Evolutionary conservation across 2,888 invertebrate species (phyloP), one percentile per base, ranked within the genome.

Genomic region (Ectropis crepuscularia): DNA sequence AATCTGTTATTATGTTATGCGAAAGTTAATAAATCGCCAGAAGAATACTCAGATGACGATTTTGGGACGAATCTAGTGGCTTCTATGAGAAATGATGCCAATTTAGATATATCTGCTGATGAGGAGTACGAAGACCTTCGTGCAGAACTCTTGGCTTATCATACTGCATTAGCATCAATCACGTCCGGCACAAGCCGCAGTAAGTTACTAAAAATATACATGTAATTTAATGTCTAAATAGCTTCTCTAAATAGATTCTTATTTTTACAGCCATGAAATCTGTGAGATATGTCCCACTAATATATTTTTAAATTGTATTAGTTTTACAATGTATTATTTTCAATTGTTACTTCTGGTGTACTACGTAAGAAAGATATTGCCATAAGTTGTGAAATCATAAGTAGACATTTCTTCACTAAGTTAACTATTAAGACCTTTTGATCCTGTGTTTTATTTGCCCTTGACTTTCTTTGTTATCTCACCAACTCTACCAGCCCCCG

Each of bases 101-200:
- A 89, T 71, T 74, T 88, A 65, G 91, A 90, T 72, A 79, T 89
- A 38, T 75, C 92, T n/a, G 74, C 66, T 16, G 92, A 92, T 51
- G 88, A 87, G 51, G 91, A 92, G 65, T 92, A 91, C 65, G 92
- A 92, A 61, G 91, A 92, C 69, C 77, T 92, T 11, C 80, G 89
- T 4, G 91, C 90, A 0, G 90, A 92, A 61, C 74, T 92, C 51
- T 78, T 91, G 0, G 92, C 92, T 12, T 89, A 90, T 68, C 85
- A 88, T 55, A 81, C 88, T 0, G 88, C 86, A 1, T 77, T 92
- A 0, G 80, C 86, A 7, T 78, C 85, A 0, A 74, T 90, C 11
- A 57, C 74, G 39, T 67, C 74, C 5, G 60, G 70, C 0, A 66
- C 70, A 43, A 41, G 64, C 2, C 79, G 85, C 6, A 77, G 84